Evolutionary conservation across 2,797 vertebrate species (phyloP).

Genomic region (Notolepis coatsorum): DNA sequence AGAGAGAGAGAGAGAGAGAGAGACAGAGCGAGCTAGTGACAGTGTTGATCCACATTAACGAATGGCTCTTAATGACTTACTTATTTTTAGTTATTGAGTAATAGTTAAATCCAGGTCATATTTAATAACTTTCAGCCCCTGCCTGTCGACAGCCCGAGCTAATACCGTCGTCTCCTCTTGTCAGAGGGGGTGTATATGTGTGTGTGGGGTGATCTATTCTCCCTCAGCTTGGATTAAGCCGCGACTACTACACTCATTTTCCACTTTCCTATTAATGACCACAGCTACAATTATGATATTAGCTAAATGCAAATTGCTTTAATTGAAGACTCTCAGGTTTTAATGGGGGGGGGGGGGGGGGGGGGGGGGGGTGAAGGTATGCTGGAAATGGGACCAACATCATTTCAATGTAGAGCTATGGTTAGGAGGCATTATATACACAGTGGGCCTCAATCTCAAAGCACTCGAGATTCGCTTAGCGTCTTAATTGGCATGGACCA

Average conservation of each 20-base stretch:
- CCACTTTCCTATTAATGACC: constrained; percentile 83
- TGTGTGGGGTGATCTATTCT: constrained; percentile 58
- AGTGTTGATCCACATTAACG: constrained; percentile 49
- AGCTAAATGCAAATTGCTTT: constrained; percentile 84
- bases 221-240: constrained; percentile 70
- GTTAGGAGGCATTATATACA: constrained; percentile 82
- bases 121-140: constrained; percentile 66
- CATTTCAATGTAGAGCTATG: constrained; percentile 74
- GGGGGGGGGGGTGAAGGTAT: constrained; percentile 70
- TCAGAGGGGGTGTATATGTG: constrained; percentile 26
- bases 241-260: constrained; percentile 75
- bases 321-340: constrained; percentile 86
- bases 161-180: constrained; percentile 58
- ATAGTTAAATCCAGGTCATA: constrained; percentile 72
- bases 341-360: constrained; percentile 64
- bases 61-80: constrained; percentile 62
- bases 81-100: constrained; percentile 78
- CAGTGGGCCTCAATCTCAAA: constrained; percentile 81
- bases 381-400: constrained; percentile 74
- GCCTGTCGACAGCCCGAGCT: constrained; percentile 50
- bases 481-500: constrained; percentile 82
- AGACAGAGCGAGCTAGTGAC: constrained; percentile 40
- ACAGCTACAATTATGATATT: constrained; percentile 86
- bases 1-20: no score
- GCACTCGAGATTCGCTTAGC: constrained; percentile 84